phyloP scores from a whole-genome alignment of 2,888 invertebrate genomes.

The Strigamia crassipes region DNA sequence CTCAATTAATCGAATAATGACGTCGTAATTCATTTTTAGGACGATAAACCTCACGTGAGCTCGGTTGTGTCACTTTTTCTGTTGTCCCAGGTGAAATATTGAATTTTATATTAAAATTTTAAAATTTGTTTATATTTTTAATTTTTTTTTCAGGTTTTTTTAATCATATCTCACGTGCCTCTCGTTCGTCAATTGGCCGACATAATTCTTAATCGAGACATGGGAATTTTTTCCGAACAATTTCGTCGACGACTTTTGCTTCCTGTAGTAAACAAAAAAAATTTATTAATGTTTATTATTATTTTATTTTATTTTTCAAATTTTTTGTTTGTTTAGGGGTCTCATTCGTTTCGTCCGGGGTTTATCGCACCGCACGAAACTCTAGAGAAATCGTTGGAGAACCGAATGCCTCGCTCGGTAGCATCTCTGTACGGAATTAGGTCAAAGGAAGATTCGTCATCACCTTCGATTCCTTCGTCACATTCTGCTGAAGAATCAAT shows the following conservation, averaged over 20 bases:
- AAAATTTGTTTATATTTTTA: background rate
- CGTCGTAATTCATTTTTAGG: constrained; percentile 52
- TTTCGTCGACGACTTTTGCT: background rate
- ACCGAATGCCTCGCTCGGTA: constrained; percentile 51
- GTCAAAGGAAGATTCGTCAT: constrained; percentile 48
- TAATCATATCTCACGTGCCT: constrained; percentile 88
- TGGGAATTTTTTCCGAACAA: constrained; percentile 54
- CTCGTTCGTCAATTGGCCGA: constrained; percentile 87
- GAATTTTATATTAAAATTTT: background rate
- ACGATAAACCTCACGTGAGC: constrained; percentile 74
- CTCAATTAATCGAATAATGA: constrained; percentile 18
- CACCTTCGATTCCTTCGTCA: background rate
- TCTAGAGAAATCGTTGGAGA: constrained; percentile 75
- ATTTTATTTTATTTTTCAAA: background rate
- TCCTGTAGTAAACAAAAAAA: background rate
- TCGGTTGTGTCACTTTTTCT: constrained; percentile 89
- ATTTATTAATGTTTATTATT: no score
- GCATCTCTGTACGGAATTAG: constrained; percentile 52
- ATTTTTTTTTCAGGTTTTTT: constrained; percentile 67
- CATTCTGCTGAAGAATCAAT: background rate
- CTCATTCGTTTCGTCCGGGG: constrained; percentile 54
- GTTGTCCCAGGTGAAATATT: constrained; percentile 73
- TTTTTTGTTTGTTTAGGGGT: background rate
- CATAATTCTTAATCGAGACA: constrained; percentile 83
- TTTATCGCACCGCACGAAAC: constrained; percentile 73